These are phyloP conservation scores for Spodoptera litura DNA, from an alignment of 1,140 invertebrate species.

Conservation along the genomic window DNA sequence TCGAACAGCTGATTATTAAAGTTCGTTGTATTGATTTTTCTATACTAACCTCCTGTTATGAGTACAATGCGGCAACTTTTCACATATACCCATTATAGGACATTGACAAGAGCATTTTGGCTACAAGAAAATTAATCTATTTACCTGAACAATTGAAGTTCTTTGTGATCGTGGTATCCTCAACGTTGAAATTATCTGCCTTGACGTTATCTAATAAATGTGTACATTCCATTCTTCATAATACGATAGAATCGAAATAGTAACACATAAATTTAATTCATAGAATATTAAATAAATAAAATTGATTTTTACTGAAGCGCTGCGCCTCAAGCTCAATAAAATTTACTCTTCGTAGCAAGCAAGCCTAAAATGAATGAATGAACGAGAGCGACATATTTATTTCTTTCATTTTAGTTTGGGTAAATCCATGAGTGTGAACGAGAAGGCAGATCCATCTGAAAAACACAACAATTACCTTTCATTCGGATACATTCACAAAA, in stretches of 20 bases:
- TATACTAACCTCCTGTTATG: conserved; percentile 73
- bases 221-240: conserved; percentile 88
- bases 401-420: conserved; percentile 60
- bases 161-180: conserved; percentile 81
- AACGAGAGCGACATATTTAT: conserved; percentile 64
- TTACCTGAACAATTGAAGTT: conserved; percentile 85
- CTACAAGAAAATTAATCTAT: conserved; percentile 49
- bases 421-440: conserved; percentile 57
- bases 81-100: conserved; percentile 9
- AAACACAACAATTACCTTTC: conserved; percentile 61
- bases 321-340: conserved; percentile 41
- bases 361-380: conserved; percentile 52
- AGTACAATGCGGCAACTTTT: conserved; percentile 49
- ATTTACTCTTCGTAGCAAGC: conserved; percentile 39
- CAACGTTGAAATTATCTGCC: conserved; percentile 84
- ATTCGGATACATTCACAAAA: conserved; percentile 59
- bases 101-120: not conserved
- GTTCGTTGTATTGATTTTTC: conserved; percentile 86
- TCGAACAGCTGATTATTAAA: conserved; percentile 85
- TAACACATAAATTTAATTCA: conserved; percentile 69
- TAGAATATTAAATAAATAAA: conserved; percentile 63
- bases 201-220: conserved; percentile 88
- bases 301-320: conserved; percentile 54
- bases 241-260: conserved; percentile 67
- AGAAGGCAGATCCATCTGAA: conserved; percentile 54